A percentile compares a stretch with the other conserved stretches of the same genome.
Evolutionary conservation across 2,797 vertebrate genomes (phyloP).

Genomic region (Phataginus tricuspis): DNA sequence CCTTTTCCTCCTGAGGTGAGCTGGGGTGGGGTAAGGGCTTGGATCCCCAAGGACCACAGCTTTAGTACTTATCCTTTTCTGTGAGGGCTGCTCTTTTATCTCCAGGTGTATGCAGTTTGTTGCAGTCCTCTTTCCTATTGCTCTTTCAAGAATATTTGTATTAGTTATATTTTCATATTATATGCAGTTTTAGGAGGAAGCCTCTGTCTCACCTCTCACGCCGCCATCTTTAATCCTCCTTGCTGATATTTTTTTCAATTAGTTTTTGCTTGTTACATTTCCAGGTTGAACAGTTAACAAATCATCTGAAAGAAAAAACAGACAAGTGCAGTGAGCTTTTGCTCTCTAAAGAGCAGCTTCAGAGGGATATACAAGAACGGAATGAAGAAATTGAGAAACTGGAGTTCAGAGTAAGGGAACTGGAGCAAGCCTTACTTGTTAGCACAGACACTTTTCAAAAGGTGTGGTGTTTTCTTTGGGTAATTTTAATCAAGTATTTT

Average conservation of each 20-base stretch:
- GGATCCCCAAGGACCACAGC: too few species aligned
- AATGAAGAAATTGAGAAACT: constrained; percentile 97
- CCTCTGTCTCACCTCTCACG: too few species aligned
- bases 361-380: constrained; percentile 93
- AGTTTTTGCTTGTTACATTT: constrained; percentile 60
- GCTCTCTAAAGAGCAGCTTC: constrained; percentile 94
- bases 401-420: constrained; percentile 92
- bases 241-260: not conserved
- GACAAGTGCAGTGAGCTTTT: constrained; percentile 97
- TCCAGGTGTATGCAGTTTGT: too few species aligned
- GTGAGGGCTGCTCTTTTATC: too few species aligned
- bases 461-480: constrained; percentile 84
- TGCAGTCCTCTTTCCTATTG: too few species aligned
- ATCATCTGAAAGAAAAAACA: constrained; percentile 96
- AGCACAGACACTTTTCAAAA: constrained; percentile 91
- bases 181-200: too few species aligned
- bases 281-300: constrained; percentile 94
- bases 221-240: too few species aligned
- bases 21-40: too few species aligned
- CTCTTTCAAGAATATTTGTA: too few species aligned
- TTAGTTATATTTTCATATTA: too few species aligned
- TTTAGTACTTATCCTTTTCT: too few species aligned
- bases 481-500: not conserved
- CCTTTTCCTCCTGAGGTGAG: too few species aligned
- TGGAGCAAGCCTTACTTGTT: constrained; percentile 94